Base-by-base conservation (phyloP, 2,113 vertebrate species). In the Grantiella picta region DNA sequence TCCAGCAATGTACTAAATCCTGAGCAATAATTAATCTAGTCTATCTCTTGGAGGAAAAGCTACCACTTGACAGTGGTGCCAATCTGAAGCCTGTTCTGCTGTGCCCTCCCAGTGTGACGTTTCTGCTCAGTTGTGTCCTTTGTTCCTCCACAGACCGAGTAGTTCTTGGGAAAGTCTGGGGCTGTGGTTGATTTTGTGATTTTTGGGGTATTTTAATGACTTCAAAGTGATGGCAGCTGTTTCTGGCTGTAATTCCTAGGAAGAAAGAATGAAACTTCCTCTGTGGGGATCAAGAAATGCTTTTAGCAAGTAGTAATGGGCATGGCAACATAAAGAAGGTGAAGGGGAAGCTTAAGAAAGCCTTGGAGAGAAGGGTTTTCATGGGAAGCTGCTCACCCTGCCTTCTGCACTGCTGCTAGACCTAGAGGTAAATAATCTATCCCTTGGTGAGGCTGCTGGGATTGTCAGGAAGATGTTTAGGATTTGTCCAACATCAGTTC, bases 1-100 rank as follows among this genome's bases (percentile, higher is more conserved):
- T 29, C 38, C 40, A 81, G 63, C 54, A 47, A n/a, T 9, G 4
- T 0, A 44, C 56, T 19, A 24, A 19, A 40, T 29, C 60, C 21
- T 27, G 35, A 87, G 60, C 69, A 57, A 24, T 84, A 81, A 81
- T 83, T 86, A 56, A 92, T 91, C 86, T 56, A 33, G 22, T 89
- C 95, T 86, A 68, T 82, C 52, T 90, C 59, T 16, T 33, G 38
- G 87, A 86, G 52, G 15, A n/a, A 68, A 86, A 71, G 35, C 90
- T 95, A 47, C 31, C 44, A 14, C 40, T 82, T 82, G 10, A 71
- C 24, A 21, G 69, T 12, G 52, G 23, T 61, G 42, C 80, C 47
- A 40, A 0, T 15, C 42, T 54, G 22, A 47, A 79, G 7, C 9
- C 61, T 40, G 2, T 5, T 31, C 36, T 95, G 38, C 73, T 72